phyloP scores from a whole-genome alignment of 2,888 invertebrate species.

The Cantharis lateralis region DNA sequence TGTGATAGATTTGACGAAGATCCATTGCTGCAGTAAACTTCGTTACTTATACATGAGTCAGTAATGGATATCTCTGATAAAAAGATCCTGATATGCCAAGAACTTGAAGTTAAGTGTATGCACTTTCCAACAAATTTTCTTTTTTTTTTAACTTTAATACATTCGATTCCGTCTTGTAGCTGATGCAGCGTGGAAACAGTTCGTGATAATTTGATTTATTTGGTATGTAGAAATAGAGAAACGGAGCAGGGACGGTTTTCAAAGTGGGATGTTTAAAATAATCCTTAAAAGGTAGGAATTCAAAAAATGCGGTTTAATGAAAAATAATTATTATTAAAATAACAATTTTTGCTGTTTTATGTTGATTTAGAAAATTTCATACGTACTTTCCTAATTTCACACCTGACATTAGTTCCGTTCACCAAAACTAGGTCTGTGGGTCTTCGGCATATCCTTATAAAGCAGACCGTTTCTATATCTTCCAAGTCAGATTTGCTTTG shows the following conservation, averaged over 20 bases:
- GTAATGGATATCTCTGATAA: background rate
- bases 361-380: slow-evolving; percentile 1
- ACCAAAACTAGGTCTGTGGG: slow-evolving; percentile 48
- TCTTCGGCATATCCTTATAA: slow-evolving; percentile 49
- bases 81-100: background rate
- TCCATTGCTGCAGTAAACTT: background rate
- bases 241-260: background rate
- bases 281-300: background rate
- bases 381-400: slow-evolving; percentile 17
- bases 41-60: background rate
- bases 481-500: slow-evolving; percentile 18
- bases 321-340: background rate
- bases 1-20: background rate
- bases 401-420: slow-evolving; percentile 21
- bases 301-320: background rate
- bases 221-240: background rate
- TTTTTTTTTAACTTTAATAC: background rate
- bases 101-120: background rate
- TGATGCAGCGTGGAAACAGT: background rate
- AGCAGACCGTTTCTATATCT: slow-evolving; percentile 31
- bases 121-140: background rate
- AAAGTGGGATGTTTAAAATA: background rate
- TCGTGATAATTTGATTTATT: background rate
- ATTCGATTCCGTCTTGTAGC: background rate
- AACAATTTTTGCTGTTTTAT: background rate